Evolutionary conservation across 2,888 invertebrate genomes (phyloP).

Genomic region (Branchipolynoe longqiensis): DNA sequence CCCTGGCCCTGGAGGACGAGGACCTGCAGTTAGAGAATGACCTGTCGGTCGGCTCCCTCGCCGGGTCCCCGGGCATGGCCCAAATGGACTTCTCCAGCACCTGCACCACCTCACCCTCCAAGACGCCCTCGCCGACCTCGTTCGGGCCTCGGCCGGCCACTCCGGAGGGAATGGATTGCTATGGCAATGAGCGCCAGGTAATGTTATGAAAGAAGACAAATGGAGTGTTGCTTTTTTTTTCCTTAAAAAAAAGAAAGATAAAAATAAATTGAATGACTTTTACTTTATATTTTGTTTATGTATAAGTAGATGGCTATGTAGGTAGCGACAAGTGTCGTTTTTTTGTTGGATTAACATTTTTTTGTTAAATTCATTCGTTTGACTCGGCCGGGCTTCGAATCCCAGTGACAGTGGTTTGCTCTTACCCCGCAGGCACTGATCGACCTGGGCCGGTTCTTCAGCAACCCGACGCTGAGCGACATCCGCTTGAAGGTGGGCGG

Average conservation of each 20-base stretch:
- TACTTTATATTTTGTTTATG: no score
- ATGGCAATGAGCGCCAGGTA: slow-evolving; percentile 65
- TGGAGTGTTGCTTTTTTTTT: no score
- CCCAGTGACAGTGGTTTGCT: no score
- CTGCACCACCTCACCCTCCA: slow-evolving; percentile 50
- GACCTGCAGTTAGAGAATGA: neutral
- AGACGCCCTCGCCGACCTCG: slow-evolving; percentile 45
- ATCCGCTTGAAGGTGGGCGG: slow-evolving; percentile 79
- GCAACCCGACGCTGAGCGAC: slow-evolving; percentile 67
- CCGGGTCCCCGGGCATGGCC: slow-evolving; percentile 14
- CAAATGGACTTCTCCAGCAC: slow-evolving; percentile 41
- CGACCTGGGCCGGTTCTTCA: slow-evolving; percentile 65
- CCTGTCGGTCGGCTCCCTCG: neutral
- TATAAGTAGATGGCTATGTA: no score
- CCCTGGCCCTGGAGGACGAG: slow-evolving; percentile 7
- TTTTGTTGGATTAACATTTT: no score
- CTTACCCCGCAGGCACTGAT: slow-evolving; percentile 59
- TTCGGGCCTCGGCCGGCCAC: neutral
- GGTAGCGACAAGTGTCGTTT: no score
- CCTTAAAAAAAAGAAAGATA: no score
- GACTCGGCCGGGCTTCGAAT: no score
- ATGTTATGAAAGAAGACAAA: no score
- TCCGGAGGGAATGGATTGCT: slow-evolving; percentile 60
- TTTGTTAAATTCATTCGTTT: no score
- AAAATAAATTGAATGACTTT: no score